Evolutionary conservation across 2,888 invertebrate genomes (phyloP), one percentile per base, ranked within the genome.

Genomic region (Acrocyrtus sp.): DNA sequence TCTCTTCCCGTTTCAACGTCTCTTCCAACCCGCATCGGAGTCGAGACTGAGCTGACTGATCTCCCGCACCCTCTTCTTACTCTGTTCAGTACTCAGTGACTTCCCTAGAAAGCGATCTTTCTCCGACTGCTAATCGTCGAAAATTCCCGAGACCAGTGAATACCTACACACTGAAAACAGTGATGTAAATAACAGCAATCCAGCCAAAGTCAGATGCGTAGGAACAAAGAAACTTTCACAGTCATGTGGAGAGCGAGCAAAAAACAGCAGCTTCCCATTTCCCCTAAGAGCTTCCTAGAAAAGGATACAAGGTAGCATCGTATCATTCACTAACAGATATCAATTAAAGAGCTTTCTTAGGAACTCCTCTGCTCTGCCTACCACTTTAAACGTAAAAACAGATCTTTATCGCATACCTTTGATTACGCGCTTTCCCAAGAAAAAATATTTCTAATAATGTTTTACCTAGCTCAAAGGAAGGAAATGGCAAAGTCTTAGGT

Each of bases 1-100:
- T 56, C 56, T 56, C 22, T 41, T 5, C 6, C 12, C 22, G 3
- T 27, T n/a, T 21, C 19, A 29, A 34, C 29, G 34, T 29, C 51
- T 53, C 58, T 21, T n/a, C n/a, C n/a, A n/a, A 27, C 45, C 48
- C 61, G 43, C 22, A 43, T 29, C 45, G 60, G 70, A 60, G 70
- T 73, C 66, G 73, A 61, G 50, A 70, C 65, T 75, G 56, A 60
- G 22, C 43, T 17, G 48, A 66, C 53, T 68, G 58, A 74, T 79
- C 68, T 45, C 60, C 53, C 79, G 77, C 79, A 79, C 79, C 79
- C 79, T 79, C 79, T 79, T 77, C 75, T 67, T 73, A 74, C 53
- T 43, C 56, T 8, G 47, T 43, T 45, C 21, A 15, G 77, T 66
- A 79, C 79, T 79, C 70, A 69, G 60, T 70, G 58, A 63, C 39